Conservation (phyloP, 2,113 vertebrate genomes). For the Dendrocopos noguchii region DNA sequence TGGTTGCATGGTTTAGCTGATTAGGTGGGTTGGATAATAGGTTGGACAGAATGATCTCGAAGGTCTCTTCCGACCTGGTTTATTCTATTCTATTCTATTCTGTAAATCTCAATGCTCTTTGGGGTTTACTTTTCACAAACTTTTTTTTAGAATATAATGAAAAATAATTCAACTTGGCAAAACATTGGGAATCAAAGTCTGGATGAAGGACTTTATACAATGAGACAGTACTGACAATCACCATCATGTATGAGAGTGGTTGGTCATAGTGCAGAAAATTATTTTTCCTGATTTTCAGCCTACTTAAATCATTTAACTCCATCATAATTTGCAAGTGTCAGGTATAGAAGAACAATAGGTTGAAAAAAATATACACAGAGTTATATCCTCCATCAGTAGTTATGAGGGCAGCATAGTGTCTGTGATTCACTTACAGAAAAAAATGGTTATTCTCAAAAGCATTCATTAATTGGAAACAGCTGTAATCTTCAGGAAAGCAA, state of each 20-base stretch:
- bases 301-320: not conserved
- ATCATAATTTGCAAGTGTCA: not conserved
- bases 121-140: constrained; percentile 14
- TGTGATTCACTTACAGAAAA: not conserved
- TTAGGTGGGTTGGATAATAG: too few species aligned
- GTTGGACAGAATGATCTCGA: too few species aligned
- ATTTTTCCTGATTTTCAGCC: not conserved
- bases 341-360: not conserved
- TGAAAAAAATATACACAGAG: not conserved
- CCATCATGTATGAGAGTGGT: not conserved
- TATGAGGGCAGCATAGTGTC: not conserved
- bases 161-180: constrained; percentile 33
- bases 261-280: not conserved
- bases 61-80: too few species aligned
- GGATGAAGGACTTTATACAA: not conserved
- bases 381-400: not conserved
- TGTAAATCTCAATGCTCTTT: constrained; percentile 2
- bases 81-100: not conserved
- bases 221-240: not conserved
- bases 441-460: not conserved
- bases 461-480: not conserved
- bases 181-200: not conserved
- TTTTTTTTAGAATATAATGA: constrained; percentile 4
- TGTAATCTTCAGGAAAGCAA: constrained; percentile 9
- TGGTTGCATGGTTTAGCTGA: too few species aligned